Evolutionary conservation across 1,140 invertebrate species (phyloP).

Genomic region (Ooceraea biroi): DNA sequence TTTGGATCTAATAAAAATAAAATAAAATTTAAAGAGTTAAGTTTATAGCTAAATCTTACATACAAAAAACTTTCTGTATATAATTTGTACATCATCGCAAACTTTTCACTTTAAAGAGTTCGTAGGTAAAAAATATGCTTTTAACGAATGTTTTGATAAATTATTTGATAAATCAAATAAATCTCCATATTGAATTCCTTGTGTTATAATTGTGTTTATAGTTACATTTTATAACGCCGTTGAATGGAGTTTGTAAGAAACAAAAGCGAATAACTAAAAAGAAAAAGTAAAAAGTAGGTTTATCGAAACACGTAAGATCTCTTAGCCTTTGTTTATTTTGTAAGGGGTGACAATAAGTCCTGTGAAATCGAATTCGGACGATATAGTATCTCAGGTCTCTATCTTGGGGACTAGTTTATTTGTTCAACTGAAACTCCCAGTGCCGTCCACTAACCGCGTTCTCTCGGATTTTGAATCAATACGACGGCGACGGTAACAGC

Average conservation of each 20-base stretch:
- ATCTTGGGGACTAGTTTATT: constrained; percentile 70
- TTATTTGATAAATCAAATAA: background rate
- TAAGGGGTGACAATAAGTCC: constrained; percentile 45
- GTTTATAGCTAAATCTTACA: no score
- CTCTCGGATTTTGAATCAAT: constrained; percentile 69
- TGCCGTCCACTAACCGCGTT: constrained; percentile 66
- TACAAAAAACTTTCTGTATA: no score
- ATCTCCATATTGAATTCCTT: background rate
- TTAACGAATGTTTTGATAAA: no score
- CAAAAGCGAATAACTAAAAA: no score
- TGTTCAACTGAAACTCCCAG: constrained; percentile 79
- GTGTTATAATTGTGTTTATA: background rate
- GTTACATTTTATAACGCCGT: constrained; percentile 1
- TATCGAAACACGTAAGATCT: no score
- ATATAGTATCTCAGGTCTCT: constrained; percentile 30
- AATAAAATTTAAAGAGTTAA: no score
- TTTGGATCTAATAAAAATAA: no score
- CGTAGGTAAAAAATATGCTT: no score
- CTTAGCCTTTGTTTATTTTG: constrained; percentile 32
- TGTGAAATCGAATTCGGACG: constrained; percentile 69
- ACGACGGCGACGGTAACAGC: constrained; percentile 8
- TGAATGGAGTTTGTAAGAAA: background rate
- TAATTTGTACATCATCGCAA: no score
- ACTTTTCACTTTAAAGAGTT: no score
- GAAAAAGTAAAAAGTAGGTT: no score